Evolutionary conservation across 2,797 vertebrate species (phyloP).

Genomic region (Liasis olivaceus): DNA sequence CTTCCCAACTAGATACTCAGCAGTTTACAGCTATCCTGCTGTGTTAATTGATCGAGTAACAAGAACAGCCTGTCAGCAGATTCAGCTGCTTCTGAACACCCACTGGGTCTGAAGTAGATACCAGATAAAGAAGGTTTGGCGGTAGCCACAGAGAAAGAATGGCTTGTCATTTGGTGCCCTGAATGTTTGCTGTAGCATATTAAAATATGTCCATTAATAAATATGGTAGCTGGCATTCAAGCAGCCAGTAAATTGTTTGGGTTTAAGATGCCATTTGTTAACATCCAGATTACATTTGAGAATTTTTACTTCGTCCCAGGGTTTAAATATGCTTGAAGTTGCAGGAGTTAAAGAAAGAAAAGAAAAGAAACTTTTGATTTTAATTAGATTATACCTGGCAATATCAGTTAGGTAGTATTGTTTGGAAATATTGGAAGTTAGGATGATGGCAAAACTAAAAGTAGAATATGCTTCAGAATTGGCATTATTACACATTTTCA

Average conservation of each 20-base stretch:
- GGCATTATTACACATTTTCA: no score
- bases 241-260: not conserved
- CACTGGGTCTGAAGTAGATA: not conserved
- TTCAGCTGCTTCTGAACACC: constrained; percentile 14
- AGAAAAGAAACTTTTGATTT: constrained; percentile 14
- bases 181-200: not conserved
- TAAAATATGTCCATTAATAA: constrained; percentile 14
- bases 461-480: no score
- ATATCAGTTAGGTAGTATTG: not conserved
- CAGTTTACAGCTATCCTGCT: constrained; percentile 31
- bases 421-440: not conserved
- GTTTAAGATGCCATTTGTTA: not conserved
- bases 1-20: constrained; percentile 18
- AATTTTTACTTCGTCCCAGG: not conserved
- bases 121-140: not conserved
- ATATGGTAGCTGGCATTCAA: not conserved
- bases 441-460: not conserved
- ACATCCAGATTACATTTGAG: constrained; percentile 14
- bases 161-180: not conserved
- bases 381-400: constrained; percentile 8
- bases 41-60: constrained; percentile 38
- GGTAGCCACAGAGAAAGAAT: not conserved
- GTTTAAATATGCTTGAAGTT: not conserved
- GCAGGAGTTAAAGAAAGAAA: constrained; percentile 15
- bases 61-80: constrained; percentile 25